These are phyloP conservation scores for Cheirogaleus medius DNA, from an alignment of 2,113 vertebrate species.

Conservation along the genomic window DNA sequence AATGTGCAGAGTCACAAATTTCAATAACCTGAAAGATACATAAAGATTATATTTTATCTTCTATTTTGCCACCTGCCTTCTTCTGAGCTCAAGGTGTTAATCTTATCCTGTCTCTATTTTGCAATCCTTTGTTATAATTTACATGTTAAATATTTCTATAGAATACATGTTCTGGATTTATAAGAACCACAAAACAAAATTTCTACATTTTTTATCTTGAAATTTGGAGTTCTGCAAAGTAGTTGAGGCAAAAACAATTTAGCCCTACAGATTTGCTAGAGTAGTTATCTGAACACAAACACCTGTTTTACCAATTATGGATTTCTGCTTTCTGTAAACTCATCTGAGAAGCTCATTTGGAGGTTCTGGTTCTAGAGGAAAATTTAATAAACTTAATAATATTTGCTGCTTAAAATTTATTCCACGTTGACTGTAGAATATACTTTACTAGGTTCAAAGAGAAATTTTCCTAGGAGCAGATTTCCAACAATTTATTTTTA, in stretches of 20 bases:
- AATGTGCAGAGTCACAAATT: conserved; percentile 65
- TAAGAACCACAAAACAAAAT: conserved; percentile 46
- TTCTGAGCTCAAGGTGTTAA: background rate
- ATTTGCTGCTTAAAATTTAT: conserved; percentile 53
- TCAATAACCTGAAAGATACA: background rate
- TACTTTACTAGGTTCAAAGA: conserved; percentile 42
- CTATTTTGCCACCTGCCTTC: background rate
- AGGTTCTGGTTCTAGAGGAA: conserved; percentile 52
- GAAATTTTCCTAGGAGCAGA: conserved; percentile 41
- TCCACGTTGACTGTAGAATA: background rate
- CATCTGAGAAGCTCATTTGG: conserved; percentile 53
- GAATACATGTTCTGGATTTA: conserved; percentile 41
- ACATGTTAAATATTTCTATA: background rate
- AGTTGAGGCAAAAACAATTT: conserved; percentile 39
- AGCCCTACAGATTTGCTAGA: conserved; percentile 16
- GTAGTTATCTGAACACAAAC: conserved; percentile 33
- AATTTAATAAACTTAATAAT: conserved; percentile 64
- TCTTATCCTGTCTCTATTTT: conserved; percentile 8
- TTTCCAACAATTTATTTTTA: conserved; percentile 24
- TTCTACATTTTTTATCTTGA: conserved; percentile 53
- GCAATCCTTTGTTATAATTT: conserved; percentile 20
- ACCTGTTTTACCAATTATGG: conserved; percentile 62
- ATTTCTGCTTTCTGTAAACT: conserved; percentile 69
- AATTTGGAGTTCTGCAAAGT: background rate
- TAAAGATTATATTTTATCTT: conserved; percentile 41